These are phyloP conservation scores for Lycopodina hypogea DNA, from an alignment of 37 sponge, comb jelly and placozoan species.

Conservation along the genomic window DNA sequence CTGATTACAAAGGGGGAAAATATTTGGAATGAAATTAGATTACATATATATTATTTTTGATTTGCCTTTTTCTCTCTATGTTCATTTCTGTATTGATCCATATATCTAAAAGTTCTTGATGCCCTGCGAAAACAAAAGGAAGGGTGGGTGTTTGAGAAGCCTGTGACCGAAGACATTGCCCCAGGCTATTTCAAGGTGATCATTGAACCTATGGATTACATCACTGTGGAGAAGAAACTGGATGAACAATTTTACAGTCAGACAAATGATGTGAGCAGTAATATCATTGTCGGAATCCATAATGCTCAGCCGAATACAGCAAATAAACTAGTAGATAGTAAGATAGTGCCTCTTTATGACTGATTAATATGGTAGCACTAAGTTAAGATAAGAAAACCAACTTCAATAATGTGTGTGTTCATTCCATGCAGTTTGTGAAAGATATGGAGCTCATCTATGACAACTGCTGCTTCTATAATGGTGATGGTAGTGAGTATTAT, in stretches of 20 bases:
- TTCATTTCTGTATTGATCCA: too few species aligned
- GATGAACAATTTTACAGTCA: slow-evolving; percentile 41
- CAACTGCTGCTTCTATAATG: slow-evolving; percentile 80
- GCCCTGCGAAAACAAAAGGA: slow-evolving; percentile 66
- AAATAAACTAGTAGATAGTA: too few species aligned
- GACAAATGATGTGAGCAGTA: slow-evolving; percentile 42
- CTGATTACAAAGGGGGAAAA: too few species aligned
- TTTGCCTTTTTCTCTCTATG: too few species aligned
- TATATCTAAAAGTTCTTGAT: slow-evolving; percentile 33
- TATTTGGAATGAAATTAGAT: too few species aligned
- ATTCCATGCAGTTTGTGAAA: slow-evolving; percentile 57
- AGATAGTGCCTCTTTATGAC: neutral
- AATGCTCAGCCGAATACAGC: too few species aligned
- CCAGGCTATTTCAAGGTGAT: slow-evolving; percentile 83
- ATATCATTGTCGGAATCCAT: too few species aligned
- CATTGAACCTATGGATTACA: slow-evolving; percentile 74
- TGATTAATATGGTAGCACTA: too few species aligned
- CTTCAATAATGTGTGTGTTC: too few species aligned
- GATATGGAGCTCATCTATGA: slow-evolving; percentile 74
- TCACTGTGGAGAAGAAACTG: slow-evolving; percentile 74
- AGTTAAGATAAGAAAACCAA: too few species aligned
- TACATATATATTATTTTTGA: too few species aligned
- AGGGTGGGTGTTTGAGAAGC: slow-evolving; percentile 82
- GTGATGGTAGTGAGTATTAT: slow-evolving; percentile 78
- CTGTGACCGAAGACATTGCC: slow-evolving; percentile 85